A percentile compares a stretch with the other conserved stretches of the same genome.
Evolutionary conservation across 2,888 invertebrate species (phyloP).

Genomic region (Tridacna crocea): DNA sequence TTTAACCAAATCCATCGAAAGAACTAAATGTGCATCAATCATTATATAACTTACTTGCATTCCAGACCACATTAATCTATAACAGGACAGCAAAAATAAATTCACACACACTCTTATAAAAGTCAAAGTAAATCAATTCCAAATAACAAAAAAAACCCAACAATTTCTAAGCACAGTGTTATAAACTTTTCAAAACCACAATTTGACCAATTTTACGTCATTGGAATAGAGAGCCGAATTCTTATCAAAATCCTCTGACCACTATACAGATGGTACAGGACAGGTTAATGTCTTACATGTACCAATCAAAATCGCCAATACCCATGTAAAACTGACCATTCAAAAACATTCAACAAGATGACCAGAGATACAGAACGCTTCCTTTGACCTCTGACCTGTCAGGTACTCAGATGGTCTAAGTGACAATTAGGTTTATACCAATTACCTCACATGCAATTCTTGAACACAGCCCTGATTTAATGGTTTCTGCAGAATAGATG

Average conservation of each 20-base stretch:
- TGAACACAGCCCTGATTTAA: too few relatives aligned
- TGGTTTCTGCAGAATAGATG: too few relatives aligned
- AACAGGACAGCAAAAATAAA: too few relatives aligned
- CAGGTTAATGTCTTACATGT: constrained; percentile 29
- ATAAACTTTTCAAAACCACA: too few relatives aligned
- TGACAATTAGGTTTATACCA: not conserved
- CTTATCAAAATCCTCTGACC: constrained; percentile 1
- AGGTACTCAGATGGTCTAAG: not conserved
- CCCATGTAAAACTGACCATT: constrained; percentile 28
- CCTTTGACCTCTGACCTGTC: constrained; percentile 12
- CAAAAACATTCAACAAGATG: constrained; percentile 10
- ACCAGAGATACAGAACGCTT: constrained; percentile 13
- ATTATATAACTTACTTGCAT: too few relatives aligned
- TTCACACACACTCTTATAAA: too few relatives aligned
- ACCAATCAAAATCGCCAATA: constrained; percentile 26
- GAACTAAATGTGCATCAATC: too few relatives aligned
- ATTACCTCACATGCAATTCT: not conserved
- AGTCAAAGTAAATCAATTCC: too few relatives aligned
- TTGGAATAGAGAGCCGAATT: not conserved
- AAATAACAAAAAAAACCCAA: too few relatives aligned
- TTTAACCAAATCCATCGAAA: too few relatives aligned
- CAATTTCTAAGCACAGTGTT: too few relatives aligned
- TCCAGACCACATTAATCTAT: too few relatives aligned
- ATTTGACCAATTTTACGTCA: constrained; percentile 8
- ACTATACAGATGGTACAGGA: not conserved